Base-by-base conservation (phyloP, 2,113 vertebrate genomes). In the Rhea americana region DNA sequence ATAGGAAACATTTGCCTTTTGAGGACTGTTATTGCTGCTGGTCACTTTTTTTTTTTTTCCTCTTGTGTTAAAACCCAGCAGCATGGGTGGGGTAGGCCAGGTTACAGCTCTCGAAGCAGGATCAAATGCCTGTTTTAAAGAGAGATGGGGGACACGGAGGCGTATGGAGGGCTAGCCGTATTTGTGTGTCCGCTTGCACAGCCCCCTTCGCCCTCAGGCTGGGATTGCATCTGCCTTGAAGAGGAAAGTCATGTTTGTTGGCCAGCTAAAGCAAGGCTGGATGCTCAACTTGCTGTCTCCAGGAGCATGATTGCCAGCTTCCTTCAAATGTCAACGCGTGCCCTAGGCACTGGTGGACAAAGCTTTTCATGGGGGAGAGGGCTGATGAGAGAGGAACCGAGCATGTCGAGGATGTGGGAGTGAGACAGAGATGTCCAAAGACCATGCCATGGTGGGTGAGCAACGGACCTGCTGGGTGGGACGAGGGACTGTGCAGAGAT, bases 1-100 rank as follows among this genome's bases (percentile, higher is more conserved):
- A 93, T 93, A 65, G 61, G 63, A 95, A 96, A 90, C 83, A 89
- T 65, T 93, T 77, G 88, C 58, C 77, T 86, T 78, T 50, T 59
- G 58, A 91, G 66, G 61, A 19, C 20, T 41, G 16, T 41, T 63
- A 9, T 11, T 88, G 77, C 82, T 94, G 78, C 80, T 90, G 94
- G 90, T 90, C 95, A 90, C 56, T 90, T 20, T 2, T 61, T 41
- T 65, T 39, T n/a, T 61, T 41, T 65, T 39, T 39, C 1, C 18
- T 21, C 47, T 55, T 5, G 2, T 26, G 8, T 37, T 93, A 65
- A 72, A 82, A 22, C 13, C 10, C 22, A 37, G 37, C 20, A 28
- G 51, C 2, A 0, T 1, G 26, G 53, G 11, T 41, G 68, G 72
- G 13, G 28, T 32, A 43, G 56, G 11, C 50, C 14, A 22, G 50